phyloP scores from a whole-genome alignment of 2,113 vertebrate species.

The Psilopsiagon aymara region DNA sequence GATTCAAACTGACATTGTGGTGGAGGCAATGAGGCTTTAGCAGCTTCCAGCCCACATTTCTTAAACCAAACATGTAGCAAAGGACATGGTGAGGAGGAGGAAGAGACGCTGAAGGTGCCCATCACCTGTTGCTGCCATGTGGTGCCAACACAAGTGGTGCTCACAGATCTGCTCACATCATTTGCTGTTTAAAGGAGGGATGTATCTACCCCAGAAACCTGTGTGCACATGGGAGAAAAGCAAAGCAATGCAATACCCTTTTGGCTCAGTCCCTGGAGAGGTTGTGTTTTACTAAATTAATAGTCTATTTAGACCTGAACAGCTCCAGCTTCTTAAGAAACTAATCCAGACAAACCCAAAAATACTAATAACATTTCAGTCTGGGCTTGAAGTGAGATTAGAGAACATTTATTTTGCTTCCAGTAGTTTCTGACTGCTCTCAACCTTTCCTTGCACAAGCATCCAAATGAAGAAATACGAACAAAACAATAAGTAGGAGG shows the following conservation, averaged over 20 bases:
- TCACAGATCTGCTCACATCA: background rate
- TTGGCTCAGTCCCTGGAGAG: conserved; percentile 33
- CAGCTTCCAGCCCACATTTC: background rate
- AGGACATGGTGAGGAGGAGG: background rate
- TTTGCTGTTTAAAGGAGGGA: background rate
- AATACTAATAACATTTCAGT: conserved; percentile 32
- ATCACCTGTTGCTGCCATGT: fast-evolving
- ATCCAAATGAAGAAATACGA: background rate
- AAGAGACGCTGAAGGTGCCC: background rate
- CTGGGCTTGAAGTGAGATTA: conserved; percentile 56
- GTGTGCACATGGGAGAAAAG: background rate
- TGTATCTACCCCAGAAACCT: background rate
- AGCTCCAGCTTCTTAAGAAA: conserved; percentile 56
- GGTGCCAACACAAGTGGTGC: background rate
- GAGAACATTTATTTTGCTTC: conserved; percentile 32
- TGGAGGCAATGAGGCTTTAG: background rate
- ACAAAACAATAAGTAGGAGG: background rate
- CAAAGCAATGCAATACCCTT: background rate
- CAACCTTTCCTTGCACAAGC: background rate
- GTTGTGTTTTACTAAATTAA: conserved; percentile 58
- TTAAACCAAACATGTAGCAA: background rate
- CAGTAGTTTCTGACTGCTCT: conserved; percentile 3
- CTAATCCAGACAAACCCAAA: conserved; percentile 41
- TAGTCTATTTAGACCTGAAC: conserved; percentile 57
- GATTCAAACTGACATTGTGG: background rate